Evolutionary conservation across 2,888 invertebrate genomes (phyloP), one percentile per base, ranked within the genome.

Genomic region (Leptopterna dolabrata): DNA sequence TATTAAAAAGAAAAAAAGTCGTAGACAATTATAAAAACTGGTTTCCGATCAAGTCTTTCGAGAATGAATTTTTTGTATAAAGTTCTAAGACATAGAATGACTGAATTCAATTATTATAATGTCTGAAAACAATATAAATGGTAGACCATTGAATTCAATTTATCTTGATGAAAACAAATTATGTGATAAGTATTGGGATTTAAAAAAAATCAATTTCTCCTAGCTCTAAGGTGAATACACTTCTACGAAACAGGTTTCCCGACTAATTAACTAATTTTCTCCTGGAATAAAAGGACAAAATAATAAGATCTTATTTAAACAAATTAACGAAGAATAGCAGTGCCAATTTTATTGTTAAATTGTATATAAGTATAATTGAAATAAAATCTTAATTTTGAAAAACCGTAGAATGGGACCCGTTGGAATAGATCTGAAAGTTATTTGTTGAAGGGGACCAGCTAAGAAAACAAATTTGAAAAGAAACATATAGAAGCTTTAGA

Each of bases 41-140:
- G 29, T 71, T 73, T 73, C 36, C 63, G 70, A 55, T 30, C 41
- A 82, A 73, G 83, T 83, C 83, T 78, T 51, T 76, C 51, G n/a
- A 27, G 27, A 24, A 47, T 14, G 24, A 51, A 43, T 43, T 43
- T 47, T 80, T 45, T 80, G 43, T 80, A 47, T 45, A 45, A 43
- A 45, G 24, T 76, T 76, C 76, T 19, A 76, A 63, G 24, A 63
- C 63, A 63, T 27, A 63, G 63, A 63, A 63, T 63, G 63, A 63
- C 63, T 63, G 63, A 63, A 63, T 63, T 63, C 63, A 63, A 63
- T 63, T 63, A 55, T 55, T 43, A 36, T 63, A 63, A 19, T 63
- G 24, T 63, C 24, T 63, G 63, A 63, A 63, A 63, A 19, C 24
- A 24, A 19, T 24, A 27, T 9, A 19, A 55, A 16, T 55, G 2